phyloP scores from a whole-genome alignment of 1,140 invertebrate species.

The Scaptodrosophila lebanonensis region DNA sequence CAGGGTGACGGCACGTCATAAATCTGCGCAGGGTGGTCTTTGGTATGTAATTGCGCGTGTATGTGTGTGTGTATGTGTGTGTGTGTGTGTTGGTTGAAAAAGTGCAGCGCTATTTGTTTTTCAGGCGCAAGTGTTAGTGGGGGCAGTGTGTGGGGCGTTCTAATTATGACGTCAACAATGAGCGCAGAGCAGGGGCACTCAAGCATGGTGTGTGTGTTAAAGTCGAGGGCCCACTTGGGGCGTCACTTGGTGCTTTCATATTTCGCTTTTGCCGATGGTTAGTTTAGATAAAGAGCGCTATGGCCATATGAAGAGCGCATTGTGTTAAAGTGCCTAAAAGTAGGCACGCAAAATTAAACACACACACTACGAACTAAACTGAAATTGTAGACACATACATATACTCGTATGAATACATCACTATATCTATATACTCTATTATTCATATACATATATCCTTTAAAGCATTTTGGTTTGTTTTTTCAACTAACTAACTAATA shows the following conservation, averaged over 20 bases:
- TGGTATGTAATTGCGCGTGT: too few relatives aligned
- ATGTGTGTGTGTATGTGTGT: too few relatives aligned
- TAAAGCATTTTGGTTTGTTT: background rate
- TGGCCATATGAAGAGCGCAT: background rate
- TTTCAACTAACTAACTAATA: constrained; percentile 2
- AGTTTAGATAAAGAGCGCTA: constrained; percentile 8
- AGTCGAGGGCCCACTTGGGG: constrained; percentile 32
- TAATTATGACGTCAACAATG: constrained; percentile 54
- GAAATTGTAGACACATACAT: too few relatives aligned
- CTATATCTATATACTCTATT: too few relatives aligned
- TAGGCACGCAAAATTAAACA: constrained; percentile 34
- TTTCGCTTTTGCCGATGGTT: constrained; percentile 22
- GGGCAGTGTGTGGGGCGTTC: constrained; percentile 15
- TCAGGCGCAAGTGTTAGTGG: constrained; percentile 38
- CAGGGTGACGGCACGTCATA: constrained; percentile 61
- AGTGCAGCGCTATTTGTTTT: constrained; percentile 68
- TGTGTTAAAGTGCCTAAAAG: constrained; percentile 29
- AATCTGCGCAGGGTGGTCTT: constrained; percentile 50
- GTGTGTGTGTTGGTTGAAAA: constrained; percentile 11
- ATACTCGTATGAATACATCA: too few relatives aligned
- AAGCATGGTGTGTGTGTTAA: constrained; percentile 27
- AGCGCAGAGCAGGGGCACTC: background rate
- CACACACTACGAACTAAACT: background rate
- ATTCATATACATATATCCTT: background rate
- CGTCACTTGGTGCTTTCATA: constrained; percentile 18